Percentiles rank a stretch among this genome's conserved stretches.
Conservation (phyloP, 2,797 vertebrate genomes). For the Parotocinclus haroldoi region DNA sequence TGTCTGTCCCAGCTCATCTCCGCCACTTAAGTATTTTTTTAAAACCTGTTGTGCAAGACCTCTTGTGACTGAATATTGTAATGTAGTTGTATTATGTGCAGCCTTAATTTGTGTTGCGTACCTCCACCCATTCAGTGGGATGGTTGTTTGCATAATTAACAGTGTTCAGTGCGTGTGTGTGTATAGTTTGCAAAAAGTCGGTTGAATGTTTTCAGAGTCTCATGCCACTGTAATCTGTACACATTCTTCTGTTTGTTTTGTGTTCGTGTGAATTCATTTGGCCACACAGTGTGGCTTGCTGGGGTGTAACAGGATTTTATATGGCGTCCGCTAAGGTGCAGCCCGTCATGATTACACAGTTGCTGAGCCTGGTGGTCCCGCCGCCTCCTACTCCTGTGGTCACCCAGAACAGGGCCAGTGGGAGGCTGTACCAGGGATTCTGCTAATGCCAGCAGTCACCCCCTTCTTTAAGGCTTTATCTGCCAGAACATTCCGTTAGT, state of each 20-base stretch:
- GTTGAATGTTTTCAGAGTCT: too few species aligned
- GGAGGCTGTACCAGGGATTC: conserved; percentile 31
- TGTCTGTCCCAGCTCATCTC: too few species aligned
- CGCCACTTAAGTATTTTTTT: too few species aligned
- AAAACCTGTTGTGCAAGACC: too few species aligned
- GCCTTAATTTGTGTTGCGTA: too few species aligned
- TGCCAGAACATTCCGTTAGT: conserved; percentile 23
- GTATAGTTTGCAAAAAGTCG: too few species aligned
- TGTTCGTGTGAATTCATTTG: conserved; percentile 1
- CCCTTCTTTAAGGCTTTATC: conserved; percentile 21
- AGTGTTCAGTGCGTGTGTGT: too few species aligned
- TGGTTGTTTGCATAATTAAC: too few species aligned
- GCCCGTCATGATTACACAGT: neutral
- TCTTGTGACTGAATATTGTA: too few species aligned
- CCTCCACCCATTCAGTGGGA: too few species aligned
- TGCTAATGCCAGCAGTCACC: conserved; percentile 12
- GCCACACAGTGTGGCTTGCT: neutral
- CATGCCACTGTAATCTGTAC: too few species aligned
- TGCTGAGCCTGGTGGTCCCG: conserved; percentile 23
- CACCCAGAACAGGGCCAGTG: conserved; percentile 1
- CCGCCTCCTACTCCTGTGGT: conserved; percentile 12
- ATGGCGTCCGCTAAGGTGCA: conserved; percentile 1
- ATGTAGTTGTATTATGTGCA: too few species aligned
- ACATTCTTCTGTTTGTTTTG: conserved; percentile 4
- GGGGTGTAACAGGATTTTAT: conserved; percentile 5